Evolutionary conservation across 2,888 invertebrate genomes (phyloP), one percentile per base, ranked within the genome.

Genomic region (Gryllus longicercus): DNA sequence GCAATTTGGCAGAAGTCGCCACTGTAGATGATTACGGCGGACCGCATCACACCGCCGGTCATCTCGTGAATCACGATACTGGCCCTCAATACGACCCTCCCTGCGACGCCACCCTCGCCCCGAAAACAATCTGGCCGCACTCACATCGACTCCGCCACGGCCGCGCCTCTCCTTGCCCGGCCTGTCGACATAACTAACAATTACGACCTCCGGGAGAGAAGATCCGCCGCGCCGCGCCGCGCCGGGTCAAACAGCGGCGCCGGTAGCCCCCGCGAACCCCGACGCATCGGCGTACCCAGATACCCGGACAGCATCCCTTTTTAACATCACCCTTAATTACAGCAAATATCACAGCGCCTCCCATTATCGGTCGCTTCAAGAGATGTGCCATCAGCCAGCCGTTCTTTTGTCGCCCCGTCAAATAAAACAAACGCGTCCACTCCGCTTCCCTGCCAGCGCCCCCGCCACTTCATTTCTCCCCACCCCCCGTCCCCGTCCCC

Each of bases 281-380:
- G 25, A 38, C 25, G 38, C 38, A 5, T 4, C n/a, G 63, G 63
- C n/a, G 63, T 8, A 0, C 1, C 14, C 63, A 63, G 63, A 14
- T 14, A 38, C 63, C 14, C 16, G 12, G n/a, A 11, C 8, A 14
- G 63, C 63, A 63, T 38, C 63, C 63, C 63, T 63, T 63, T 63
- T 63, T 63, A 63, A 63, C 63, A 63, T 63, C 63, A 4, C 63
- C 63, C 63, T 63, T 63, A 63, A 63, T 63, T 63, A 63, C 63
- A 63, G n/a, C n/a, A n/a, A 63, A 63, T 63, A 63, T 63, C 63
- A 63, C 63, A 18, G 63, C 1, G 63, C 63, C 14, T 14, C 63
- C 16, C n/a, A 63, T 63, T 63, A 63, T 63, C 63, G 16, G 63
- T 14, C 16, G 63, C n/a, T 63, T 63, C 63, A n/a, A 63, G 63